Conservation (phyloP, 1,140 invertebrate genomes). For the Dolichoris vasculosae region DNA sequence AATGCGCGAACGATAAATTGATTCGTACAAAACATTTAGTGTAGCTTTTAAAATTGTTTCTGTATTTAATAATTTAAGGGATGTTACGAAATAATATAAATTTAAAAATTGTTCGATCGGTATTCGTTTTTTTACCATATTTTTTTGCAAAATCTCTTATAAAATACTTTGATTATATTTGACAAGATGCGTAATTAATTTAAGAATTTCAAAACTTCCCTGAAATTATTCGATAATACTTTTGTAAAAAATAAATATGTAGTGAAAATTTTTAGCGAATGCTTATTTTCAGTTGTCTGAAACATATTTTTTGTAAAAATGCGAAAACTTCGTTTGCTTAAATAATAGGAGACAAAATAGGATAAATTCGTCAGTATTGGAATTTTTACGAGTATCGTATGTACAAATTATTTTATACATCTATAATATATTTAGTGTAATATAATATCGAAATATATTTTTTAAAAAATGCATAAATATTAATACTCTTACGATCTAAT, state of each 20-base stretch:
- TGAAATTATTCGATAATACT: background rate
- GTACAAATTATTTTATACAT: background rate
- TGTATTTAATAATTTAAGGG: background rate
- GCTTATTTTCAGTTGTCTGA: background rate
- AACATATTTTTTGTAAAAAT: background rate
- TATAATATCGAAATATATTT: background rate
- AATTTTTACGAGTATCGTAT: background rate
- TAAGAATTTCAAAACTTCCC: background rate
- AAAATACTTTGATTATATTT: background rate
- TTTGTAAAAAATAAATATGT: background rate
- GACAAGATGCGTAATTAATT: background rate
- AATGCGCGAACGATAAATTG: background rate
- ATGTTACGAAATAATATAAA: background rate
- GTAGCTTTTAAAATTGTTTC: background rate
- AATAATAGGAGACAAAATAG: background rate
- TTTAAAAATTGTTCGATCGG: background rate
- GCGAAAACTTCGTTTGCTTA: background rate
- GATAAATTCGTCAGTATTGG: conserved; percentile 44
- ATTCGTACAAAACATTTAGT: background rate
- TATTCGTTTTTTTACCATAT: background rate
- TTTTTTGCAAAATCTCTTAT: background rate
- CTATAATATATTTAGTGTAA: background rate
- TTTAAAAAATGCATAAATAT: background rate
- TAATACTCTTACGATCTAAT: background rate
- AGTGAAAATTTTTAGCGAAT: conserved; percentile 24